Conservation (phyloP, 2,888 invertebrate species). For the Plebejus melissa region DNA sequence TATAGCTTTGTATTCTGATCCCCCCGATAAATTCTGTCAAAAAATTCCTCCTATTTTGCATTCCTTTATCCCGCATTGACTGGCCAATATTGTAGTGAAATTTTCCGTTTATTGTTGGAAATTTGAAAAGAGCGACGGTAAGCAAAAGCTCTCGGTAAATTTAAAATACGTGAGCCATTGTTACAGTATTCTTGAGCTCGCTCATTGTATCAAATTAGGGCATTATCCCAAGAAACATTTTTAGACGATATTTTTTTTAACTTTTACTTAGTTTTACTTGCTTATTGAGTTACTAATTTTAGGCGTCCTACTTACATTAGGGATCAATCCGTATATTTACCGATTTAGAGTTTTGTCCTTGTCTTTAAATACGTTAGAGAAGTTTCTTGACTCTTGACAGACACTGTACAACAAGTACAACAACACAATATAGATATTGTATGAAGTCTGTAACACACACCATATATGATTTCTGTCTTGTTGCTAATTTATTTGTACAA, state of each 20-base stretch:
- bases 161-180: constrained; percentile 36
- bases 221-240: not conserved
- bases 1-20: constrained; percentile 5
- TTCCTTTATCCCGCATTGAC: constrained; percentile 33
- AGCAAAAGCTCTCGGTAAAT: constrained; percentile 34
- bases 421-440: too few species aligned
- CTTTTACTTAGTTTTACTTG: not conserved
- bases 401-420: too few species aligned
- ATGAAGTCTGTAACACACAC: too few species aligned
- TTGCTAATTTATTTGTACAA: too few species aligned
- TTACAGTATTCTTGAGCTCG: constrained; percentile 16
- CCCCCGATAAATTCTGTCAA: constrained; percentile 27
- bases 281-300: not conserved
- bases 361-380: too few species aligned
- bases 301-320: not conserved
- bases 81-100: constrained; percentile 36
- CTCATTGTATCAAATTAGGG: constrained; percentile 23
- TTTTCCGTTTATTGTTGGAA: constrained; percentile 37
- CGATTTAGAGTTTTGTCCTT: too few species aligned
- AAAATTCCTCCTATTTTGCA: constrained; percentile 29
- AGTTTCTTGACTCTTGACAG: too few species aligned
- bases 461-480: too few species aligned
- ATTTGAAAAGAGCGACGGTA: constrained; percentile 37
- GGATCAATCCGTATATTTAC: too few species aligned
- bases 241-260: not conserved